Base-by-base conservation (phyloP, 1,140 invertebrate species). In the Drosophila asahinai region DNA sequence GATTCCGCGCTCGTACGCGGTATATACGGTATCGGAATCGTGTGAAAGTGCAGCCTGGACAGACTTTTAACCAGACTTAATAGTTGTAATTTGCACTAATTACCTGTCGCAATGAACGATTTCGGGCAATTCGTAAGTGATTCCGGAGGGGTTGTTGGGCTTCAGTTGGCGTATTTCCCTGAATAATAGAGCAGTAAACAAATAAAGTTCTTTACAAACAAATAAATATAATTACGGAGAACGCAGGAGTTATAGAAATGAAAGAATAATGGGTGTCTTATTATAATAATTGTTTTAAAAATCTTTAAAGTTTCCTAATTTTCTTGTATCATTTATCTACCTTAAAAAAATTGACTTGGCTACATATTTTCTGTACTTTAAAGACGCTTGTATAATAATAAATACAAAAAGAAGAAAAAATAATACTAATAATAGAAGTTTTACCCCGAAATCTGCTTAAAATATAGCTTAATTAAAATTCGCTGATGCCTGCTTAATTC, bases 41-140 rank as follows among this genome's bases (percentile, higher is more conserved):
- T 86, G 82, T 84, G 82, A 83, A 83, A 73, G 82, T 80, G 66
- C 81, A 83, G 81, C 81, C 71, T 83, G 81, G 48, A 27, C 49
- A 25, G 30, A 54, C 30, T 65, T 68, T 38, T n/a, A 42, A 33
- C 17, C 11, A 42, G 11, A 58, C 40, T 22, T 76, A 83, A 75
- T 54, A 59, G 45, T 67, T 52, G 67, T 63, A 82, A 86, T 79
- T 86, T 67, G 43, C 63, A 65, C 42, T 60, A 43, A 71, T 55
- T 60, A 57, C 51, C 51, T 36, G 30, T 5, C 36, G 47, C 62
- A 19, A 86, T 86, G 83, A 80, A 52, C 45, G 40, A 71, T 55
- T 71, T 61, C 62, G 43, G 58, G 68, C 75, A 62, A 38, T 43
- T 78, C 47, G 83, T 87, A 89, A 87, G 83, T 87, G 38, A 51